These are phyloP conservation scores for Montipora sp. DNA, from an alignment of 64 coral and sea anemone species.

Conservation along the genomic window DNA sequence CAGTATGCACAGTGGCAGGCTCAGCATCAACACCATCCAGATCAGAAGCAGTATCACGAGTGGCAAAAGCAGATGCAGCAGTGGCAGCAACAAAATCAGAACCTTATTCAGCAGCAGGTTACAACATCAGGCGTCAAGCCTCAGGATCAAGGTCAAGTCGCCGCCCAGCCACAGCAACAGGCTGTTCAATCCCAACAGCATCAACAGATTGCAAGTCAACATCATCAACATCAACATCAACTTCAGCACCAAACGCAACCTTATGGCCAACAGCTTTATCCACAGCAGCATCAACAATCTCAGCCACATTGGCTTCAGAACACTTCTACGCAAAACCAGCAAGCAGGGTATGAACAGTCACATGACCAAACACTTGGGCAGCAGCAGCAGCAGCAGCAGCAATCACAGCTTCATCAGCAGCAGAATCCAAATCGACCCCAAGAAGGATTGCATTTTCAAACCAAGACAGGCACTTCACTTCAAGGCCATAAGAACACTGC, in stretches of 20 bases:
- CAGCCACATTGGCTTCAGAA: conserved; percentile 3
- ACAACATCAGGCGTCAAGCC: neutral
- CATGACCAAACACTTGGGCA: conserved; percentile 1
- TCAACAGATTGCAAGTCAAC: conserved; percentile 6
- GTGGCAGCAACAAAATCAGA: conserved; percentile 76
- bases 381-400: neutral
- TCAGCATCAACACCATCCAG: conserved; percentile 90
- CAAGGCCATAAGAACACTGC: neutral
- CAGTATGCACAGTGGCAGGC: conserved; percentile 89
- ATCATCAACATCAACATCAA: conserved; percentile 26
- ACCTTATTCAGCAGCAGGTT: conserved; percentile 43
- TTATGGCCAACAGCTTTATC: conserved; percentile 1
- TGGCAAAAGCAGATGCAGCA: conserved; percentile 85
- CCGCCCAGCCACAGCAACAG: conserved; percentile 12
- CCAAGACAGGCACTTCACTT: neutral
- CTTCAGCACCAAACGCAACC: conserved; percentile 21
- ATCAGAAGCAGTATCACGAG: conserved; percentile 93
- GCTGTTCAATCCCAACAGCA: neutral
- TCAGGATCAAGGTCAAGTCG: neutral
- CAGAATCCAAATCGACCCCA: neutral
- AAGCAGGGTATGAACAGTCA: neutral
- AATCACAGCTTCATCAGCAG: conserved; percentile 9
- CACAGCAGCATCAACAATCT: conserved; percentile 30
- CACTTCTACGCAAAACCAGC: neutral
- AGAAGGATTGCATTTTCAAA: neutral